phyloP scores from a whole-genome alignment of 1,140 invertebrate genomes.

The Papilio glaucus region DNA sequence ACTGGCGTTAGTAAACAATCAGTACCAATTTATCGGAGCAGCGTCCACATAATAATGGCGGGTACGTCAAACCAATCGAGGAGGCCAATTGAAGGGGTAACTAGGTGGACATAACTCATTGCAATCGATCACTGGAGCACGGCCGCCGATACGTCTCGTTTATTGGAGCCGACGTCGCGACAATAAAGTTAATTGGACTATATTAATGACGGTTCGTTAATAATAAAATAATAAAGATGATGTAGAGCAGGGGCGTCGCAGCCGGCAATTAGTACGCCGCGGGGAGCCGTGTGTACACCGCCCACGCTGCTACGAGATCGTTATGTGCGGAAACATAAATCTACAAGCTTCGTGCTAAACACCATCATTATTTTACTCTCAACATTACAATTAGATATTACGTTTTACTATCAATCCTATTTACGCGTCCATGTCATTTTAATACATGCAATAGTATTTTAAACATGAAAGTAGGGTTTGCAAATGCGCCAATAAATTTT shows the following conservation, averaged over 20 bases:
- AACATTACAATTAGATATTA: constrained; percentile 5
- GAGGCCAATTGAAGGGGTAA: constrained; percentile 80
- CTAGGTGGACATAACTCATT: constrained; percentile 77
- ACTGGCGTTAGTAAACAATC: constrained; percentile 63
- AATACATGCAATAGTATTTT: too few species aligned
- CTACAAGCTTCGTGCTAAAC: constrained; percentile 19
- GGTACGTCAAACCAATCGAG: constrained; percentile 80
- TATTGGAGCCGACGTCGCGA: constrained; percentile 74
- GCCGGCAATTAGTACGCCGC: constrained; percentile 68
- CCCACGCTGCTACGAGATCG: constrained; percentile 26
- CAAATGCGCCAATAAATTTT: too few species aligned
- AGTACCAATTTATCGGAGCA: constrained; percentile 71
- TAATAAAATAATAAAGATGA: constrained; percentile 79
- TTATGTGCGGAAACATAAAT: constrained; percentile 31
- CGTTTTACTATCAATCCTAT: neutral
- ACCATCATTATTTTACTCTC: constrained; percentile 29
- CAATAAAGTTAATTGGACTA: constrained; percentile 80
- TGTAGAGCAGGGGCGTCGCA: constrained; percentile 59
- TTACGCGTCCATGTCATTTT: neutral
- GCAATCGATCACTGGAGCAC: constrained; percentile 73
- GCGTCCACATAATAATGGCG: constrained; percentile 68
- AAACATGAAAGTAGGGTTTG: too few species aligned
- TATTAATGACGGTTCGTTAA: constrained; percentile 79
- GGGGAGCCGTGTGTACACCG: constrained; percentile 45
- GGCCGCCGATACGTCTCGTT: constrained; percentile 71